phyloP scores from a whole-genome alignment of 2,797 vertebrate species.

The Enteromius treurensis region DNA sequence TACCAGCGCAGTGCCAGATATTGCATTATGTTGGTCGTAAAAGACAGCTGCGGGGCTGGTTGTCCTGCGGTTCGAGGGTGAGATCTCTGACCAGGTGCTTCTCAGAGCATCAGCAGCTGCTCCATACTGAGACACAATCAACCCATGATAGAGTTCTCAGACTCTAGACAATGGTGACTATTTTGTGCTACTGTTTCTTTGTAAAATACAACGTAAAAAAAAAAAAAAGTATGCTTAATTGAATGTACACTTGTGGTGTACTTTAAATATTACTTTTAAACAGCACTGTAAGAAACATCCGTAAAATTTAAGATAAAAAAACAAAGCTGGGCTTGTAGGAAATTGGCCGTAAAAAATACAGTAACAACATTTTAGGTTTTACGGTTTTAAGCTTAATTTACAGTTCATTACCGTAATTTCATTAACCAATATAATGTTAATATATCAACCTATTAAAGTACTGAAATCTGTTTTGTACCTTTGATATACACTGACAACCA shows the following conservation, averaged over 20 bases:
- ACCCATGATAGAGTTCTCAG: neutral
- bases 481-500: too few relatives aligned
- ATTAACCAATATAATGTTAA: too few relatives aligned
- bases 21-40: constrained; percentile 62
- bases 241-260: neutral
- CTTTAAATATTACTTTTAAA: neutral
- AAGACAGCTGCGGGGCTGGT: constrained; percentile 64
- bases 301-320: too few relatives aligned
- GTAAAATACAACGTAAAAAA: neutral
- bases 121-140: neutral
- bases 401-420: too few relatives aligned
- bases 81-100: constrained; percentile 73
- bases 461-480: too few relatives aligned
- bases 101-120: constrained; percentile 44
- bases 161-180: neutral
- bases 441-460: too few relatives aligned
- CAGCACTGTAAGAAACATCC: too few relatives aligned
- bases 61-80: constrained; percentile 46
- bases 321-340: too few relatives aligned
- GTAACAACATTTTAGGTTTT: too few relatives aligned
- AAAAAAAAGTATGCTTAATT: neutral
- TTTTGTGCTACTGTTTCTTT: too few relatives aligned
- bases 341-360: too few relatives aligned
- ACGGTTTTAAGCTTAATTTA: too few relatives aligned
- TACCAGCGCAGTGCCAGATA: constrained; percentile 51